Evolutionary conservation across 2,797 vertebrate species (phyloP).

Genomic region (Melanotaenia maccullochi): DNA sequence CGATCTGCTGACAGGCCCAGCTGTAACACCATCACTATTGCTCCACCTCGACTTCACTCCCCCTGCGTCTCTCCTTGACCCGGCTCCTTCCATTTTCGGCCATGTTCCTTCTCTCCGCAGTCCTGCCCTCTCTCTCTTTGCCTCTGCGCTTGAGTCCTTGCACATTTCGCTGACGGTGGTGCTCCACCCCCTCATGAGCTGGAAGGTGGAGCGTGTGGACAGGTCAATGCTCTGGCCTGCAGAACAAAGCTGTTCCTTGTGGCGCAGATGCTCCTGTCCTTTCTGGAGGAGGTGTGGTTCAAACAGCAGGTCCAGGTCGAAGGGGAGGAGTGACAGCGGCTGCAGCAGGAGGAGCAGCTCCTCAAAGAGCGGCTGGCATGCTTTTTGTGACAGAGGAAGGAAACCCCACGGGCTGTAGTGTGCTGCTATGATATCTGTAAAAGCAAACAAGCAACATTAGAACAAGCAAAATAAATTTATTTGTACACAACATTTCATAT

Average conservation of each 20-base stretch:
- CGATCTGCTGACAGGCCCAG: constrained; percentile 55
- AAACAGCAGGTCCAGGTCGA: constrained; percentile 94
- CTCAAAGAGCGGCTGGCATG: constrained; percentile 90
- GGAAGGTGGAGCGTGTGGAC: constrained; percentile 91
- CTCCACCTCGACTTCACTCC: constrained; percentile 48
- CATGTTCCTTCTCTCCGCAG: constrained; percentile 80
- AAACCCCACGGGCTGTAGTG: constrained; percentile 94
- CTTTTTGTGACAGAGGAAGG: constrained; percentile 88
- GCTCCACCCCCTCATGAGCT: constrained; percentile 89
- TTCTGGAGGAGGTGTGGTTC: constrained; percentile 91
- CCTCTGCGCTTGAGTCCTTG: constrained; percentile 62
- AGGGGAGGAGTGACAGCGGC: constrained; percentile 94
- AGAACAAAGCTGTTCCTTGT: constrained; percentile 91
- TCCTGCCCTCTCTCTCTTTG: constrained; percentile 55
- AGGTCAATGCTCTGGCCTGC: constrained; percentile 87
- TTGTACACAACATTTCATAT: no score
- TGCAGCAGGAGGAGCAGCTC: constrained; percentile 95
- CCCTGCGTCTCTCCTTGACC: constrained; percentile 29
- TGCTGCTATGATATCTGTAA: constrained; percentile 87
- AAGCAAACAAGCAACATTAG: neutral
- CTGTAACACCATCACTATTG: constrained; percentile 39
- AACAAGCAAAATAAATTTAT: neutral
- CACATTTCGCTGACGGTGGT: constrained; percentile 66
- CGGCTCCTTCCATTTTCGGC: constrained; percentile 70
- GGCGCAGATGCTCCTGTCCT: constrained; percentile 89